Evolutionary conservation across 2,888 invertebrate species (phyloP).

Genomic region (Drosophila subsilvestris): DNA sequence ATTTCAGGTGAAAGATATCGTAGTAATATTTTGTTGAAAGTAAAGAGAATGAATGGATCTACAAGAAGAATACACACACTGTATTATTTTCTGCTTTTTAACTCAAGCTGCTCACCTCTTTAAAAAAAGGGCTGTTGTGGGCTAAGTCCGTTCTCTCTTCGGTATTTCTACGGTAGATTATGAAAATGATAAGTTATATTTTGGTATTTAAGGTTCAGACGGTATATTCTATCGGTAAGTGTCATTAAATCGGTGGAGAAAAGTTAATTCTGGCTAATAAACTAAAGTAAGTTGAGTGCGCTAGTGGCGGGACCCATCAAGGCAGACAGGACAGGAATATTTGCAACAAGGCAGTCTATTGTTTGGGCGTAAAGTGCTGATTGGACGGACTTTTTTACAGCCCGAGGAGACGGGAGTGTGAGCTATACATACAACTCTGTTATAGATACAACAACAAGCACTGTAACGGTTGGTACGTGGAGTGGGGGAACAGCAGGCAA

Average conservation of each 20-base stretch:
- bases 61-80: no score
- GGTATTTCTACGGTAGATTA: neutral
- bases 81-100: no score
- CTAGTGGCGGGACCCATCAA: neutral
- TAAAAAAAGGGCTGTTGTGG: no score
- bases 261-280: slow-evolving; percentile 14
- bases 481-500: slow-evolving; percentile 41
- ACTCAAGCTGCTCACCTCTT: no score
- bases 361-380: slow-evolving; percentile 21
- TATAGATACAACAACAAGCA: slow-evolving; percentile 75
- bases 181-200: no score
- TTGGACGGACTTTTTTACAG: slow-evolving; percentile 51
- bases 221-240: neutral
- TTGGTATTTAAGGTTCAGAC: no score
- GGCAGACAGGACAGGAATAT: neutral
- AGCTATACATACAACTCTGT: slow-evolving; percentile 68
- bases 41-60: no score
- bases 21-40: no score
- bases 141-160: no score
- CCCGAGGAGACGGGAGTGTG: slow-evolving; percentile 52
- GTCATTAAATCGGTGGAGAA: slow-evolving; percentile 21
- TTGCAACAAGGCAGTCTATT: neutral
- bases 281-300: slow-evolving; percentile 24
- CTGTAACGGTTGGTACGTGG: slow-evolving; percentile 32
- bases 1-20: no score